These are phyloP conservation scores for Metallyticus violacea DNA, from an alignment of 2,888 invertebrate genomes.

Conservation along the genomic window DNA sequence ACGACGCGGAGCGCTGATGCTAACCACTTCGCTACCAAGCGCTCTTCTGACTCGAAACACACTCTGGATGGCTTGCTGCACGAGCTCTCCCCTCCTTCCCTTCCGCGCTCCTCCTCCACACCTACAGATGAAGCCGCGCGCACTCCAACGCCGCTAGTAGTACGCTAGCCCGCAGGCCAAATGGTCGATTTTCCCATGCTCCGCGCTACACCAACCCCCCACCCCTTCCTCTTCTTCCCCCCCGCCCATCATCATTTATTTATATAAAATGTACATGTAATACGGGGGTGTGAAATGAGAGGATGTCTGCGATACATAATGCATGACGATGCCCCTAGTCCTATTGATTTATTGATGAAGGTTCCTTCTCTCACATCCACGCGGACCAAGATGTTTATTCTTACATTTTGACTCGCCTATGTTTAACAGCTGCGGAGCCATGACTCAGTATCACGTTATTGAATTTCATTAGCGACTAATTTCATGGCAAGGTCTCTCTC, in stretches of 20 bases:
- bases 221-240: conserved; percentile 9
- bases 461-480: conserved; percentile 37
- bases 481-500: conserved; percentile 34
- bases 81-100: conserved; percentile 26
- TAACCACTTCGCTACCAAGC: conserved; percentile 23
- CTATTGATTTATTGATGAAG: conserved; percentile 41
- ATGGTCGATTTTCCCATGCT: conserved; percentile 36
- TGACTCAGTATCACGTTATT: conserved; percentile 35
- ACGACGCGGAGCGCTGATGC: not conserved
- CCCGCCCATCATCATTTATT: conserved; percentile 39
- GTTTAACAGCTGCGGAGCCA: conserved; percentile 29
- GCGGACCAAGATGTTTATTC: conserved; percentile 5
- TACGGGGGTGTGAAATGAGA: conserved; percentile 42
- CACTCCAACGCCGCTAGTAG: conserved; percentile 10
- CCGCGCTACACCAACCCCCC: conserved; percentile 14
- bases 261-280: conserved; percentile 44
- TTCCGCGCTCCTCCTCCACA: conserved; percentile 21
- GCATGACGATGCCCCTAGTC: conserved; percentile 36
- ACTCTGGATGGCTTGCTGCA: not conserved
- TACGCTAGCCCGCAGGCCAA: conserved; percentile 20
- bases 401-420: conserved; percentile 5
- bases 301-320: conserved; percentile 40
- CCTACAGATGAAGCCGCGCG: conserved; percentile 13
- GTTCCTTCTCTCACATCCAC: conserved; percentile 19
- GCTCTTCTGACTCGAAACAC: conserved; percentile 22